Evolutionary conservation across 2,888 invertebrate species (phyloP).

Genomic region (Rotaria magnacalcarata): DNA sequence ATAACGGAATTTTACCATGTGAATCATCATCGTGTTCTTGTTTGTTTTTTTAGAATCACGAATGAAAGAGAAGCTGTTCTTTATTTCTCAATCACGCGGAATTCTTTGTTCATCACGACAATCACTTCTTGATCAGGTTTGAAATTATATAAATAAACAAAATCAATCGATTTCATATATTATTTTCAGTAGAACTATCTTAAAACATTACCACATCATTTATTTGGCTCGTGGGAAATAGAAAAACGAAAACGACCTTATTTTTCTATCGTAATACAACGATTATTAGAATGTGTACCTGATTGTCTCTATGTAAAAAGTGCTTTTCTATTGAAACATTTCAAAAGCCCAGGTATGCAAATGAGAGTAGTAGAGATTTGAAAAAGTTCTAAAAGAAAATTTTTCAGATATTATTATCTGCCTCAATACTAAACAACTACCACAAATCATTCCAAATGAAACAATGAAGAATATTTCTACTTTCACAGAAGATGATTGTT

Average conservation of each 20-base stretch:
- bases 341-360: not conserved
- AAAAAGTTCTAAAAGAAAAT: no score
- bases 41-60: not conserved
- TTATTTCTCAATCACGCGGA: not conserved
- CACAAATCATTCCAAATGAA: not conserved
- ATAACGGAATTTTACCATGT: no score
- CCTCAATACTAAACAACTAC: not conserved
- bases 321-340: conserved; percentile 16
- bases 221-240: not conserved
- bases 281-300: not conserved
- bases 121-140: not conserved
- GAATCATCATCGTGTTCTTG: no score
- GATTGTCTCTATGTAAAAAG: not conserved
- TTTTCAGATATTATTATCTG: not conserved
- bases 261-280: not conserved
- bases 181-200: conserved; percentile 17
- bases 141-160: not conserved
- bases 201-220: not conserved
- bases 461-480: not conserved
- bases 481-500: not conserved
- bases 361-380: not conserved
- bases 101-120: not conserved
- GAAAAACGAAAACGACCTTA: conserved; percentile 14
- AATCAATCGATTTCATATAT: not conserved
- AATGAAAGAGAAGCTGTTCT: conserved; percentile 15